phyloP scores from a whole-genome alignment of 1,140 invertebrate genomes.

The Galleria mellonella region DNA sequence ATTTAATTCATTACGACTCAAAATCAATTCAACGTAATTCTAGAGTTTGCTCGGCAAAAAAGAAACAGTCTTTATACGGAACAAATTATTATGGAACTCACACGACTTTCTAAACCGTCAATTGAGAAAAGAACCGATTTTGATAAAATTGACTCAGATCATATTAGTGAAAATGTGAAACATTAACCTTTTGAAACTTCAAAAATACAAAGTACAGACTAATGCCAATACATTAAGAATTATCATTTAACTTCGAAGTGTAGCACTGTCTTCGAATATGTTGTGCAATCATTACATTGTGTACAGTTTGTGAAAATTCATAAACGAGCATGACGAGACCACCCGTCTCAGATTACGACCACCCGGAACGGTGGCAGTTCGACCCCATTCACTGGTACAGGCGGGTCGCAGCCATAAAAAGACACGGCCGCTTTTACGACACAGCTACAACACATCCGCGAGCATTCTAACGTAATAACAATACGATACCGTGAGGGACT shows the following conservation, averaged over 20 bases:
- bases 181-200: too few relatives aligned
- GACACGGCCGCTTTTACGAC: constrained; percentile 43
- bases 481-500: constrained; percentile 30
- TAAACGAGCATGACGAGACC: constrained; percentile 25
- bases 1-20: too few relatives aligned
- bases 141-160: not conserved
- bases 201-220: too few relatives aligned
- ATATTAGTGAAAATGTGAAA: too few relatives aligned
- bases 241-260: not conserved
- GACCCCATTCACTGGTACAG: constrained; percentile 17
- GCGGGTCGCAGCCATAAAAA: constrained; percentile 31
- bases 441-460: constrained; percentile 31
- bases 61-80: too few relatives aligned
- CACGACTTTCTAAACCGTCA: not conserved
- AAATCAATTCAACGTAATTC: too few relatives aligned
- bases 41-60: too few relatives aligned
- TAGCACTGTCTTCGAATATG: constrained; percentile 5
- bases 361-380: constrained; percentile 27
- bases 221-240: too few relatives aligned
- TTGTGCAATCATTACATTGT: constrained; percentile 17
- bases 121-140: not conserved
- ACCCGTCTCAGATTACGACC: constrained; percentile 45
- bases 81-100: not conserved
- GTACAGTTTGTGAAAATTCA: constrained; percentile 46
- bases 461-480: constrained; percentile 50